phyloP scores from a whole-genome alignment of 2,888 invertebrate species.

The Cheiracanthium punctorium region DNA sequence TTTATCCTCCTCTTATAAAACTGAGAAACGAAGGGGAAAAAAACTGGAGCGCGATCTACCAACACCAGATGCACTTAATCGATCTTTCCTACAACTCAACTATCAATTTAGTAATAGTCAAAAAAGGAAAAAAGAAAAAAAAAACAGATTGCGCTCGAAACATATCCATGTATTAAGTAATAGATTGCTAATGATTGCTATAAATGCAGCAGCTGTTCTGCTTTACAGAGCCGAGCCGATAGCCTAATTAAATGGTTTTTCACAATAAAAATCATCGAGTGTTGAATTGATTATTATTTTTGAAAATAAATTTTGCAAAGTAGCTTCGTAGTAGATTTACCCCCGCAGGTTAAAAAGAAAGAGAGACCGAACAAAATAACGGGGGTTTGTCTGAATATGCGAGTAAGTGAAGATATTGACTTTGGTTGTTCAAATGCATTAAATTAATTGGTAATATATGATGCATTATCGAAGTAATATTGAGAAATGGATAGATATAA shows the following conservation, averaged over 20 bases:
- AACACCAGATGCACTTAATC: constrained; percentile 44
- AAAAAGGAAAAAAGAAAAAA: too few species aligned
- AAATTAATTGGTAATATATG: too few species aligned
- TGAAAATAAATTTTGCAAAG: neutral
- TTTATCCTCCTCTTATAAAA: constrained; percentile 1
- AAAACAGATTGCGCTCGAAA: constrained; percentile 17
- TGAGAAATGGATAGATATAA: too few species aligned
- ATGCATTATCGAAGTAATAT: too few species aligned
- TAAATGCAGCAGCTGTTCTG: constrained; percentile 40
- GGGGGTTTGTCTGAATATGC: too few species aligned
- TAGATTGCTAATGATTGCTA: constrained; percentile 45
- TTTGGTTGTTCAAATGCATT: too few species aligned
- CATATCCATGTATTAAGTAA: constrained; percentile 42
- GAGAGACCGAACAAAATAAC: too few species aligned
- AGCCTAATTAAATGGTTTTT: constrained; percentile 39
- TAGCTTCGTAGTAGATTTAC: too few species aligned
- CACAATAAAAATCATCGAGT: constrained; percentile 16
- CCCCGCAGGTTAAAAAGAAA: too few species aligned
- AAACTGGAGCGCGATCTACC: constrained; percentile 8
- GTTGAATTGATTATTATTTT: constrained; percentile 49
- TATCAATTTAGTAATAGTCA: constrained; percentile 21
- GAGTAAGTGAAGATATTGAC: too few species aligned
- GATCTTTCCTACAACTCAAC: constrained; percentile 39
- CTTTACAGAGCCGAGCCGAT: neutral
- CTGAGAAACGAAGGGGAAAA: constrained; percentile 4